Conservation (phyloP, 2,113 vertebrate genomes). For the Lucifuga dentata region DNA sequence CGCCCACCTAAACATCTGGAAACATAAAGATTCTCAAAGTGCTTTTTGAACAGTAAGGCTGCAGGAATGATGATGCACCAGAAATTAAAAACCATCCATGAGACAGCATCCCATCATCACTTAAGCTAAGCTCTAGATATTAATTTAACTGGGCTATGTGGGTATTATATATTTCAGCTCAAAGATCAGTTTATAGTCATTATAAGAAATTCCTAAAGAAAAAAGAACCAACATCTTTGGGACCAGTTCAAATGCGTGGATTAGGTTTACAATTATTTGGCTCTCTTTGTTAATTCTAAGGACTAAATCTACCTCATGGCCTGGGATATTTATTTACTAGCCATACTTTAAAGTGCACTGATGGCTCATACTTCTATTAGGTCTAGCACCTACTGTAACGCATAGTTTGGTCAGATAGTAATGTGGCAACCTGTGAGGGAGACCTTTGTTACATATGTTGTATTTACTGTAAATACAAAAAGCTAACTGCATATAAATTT, state of each 20-base stretch:
- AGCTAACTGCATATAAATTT: constrained; percentile 29
- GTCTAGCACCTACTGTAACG: constrained; percentile 4
- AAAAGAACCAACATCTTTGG: not conserved
- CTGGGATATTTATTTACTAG: constrained; percentile 12
- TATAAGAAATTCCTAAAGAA: constrained; percentile 7
- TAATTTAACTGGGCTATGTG: no score
- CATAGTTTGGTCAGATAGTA: not conserved
- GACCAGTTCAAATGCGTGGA: constrained; percentile 27
- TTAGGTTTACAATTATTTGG: constrained; percentile 1
- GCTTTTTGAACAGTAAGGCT: not conserved
- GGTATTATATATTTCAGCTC: no score
- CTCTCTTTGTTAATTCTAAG: constrained; percentile 3
- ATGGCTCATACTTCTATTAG: constrained; percentile 8
- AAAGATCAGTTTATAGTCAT: not conserved
- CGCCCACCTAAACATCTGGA: constrained; percentile 51
- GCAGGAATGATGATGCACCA: not conserved
- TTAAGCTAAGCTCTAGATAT: not conserved
- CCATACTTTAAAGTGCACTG: constrained; percentile 20
- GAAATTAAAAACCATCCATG: not conserved
- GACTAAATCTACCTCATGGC: constrained; percentile 64
- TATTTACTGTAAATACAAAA: constrained; percentile 61
- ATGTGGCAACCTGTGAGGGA: constrained; percentile 6
- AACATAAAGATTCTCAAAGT: constrained; percentile 32
- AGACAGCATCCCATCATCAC: not conserved
- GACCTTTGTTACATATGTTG: not conserved